phyloP scores from a whole-genome alignment of 2,888 invertebrate genomes.

The Latrodectus elegans region DNA sequence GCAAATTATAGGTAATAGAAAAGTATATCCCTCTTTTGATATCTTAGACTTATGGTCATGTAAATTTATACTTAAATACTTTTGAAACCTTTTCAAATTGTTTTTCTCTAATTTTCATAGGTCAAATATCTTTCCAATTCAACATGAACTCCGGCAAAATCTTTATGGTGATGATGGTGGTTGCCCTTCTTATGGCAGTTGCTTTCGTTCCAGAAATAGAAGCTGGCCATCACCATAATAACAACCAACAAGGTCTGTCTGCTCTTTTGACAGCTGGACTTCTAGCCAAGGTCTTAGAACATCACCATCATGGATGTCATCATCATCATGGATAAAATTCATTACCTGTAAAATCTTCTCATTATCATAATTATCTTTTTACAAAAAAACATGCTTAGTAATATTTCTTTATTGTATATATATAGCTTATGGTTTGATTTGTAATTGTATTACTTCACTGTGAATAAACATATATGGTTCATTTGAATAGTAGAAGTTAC shows the following conservation, averaged over 20 bases:
- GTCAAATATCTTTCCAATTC: not conserved
- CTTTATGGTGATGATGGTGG: constrained; percentile 20
- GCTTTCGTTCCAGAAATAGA: constrained; percentile 46
- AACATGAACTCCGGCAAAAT: constrained; percentile 46
- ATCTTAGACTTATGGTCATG: too few relatives aligned
- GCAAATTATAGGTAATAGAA: too few relatives aligned
- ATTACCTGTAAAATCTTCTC: not conserved
- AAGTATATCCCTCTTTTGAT: too few relatives aligned
- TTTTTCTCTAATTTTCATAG: too few relatives aligned
- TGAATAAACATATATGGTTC: constrained; percentile 28
- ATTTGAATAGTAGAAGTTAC: not conserved
- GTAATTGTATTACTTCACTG: not conserved
- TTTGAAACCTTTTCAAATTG: too few relatives aligned
- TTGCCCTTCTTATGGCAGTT: constrained; percentile 25
- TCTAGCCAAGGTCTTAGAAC: constrained; percentile 51
- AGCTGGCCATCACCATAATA: constrained; percentile 14
- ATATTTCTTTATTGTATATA: not conserved
- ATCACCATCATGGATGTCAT: constrained; percentile 56
- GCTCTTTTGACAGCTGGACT: constrained; percentile 58
- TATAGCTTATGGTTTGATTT: not conserved
- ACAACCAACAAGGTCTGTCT: constrained; percentile 9
- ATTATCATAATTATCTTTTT: not conserved
- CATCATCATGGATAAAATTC: constrained; percentile 51
- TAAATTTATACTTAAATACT: too few relatives aligned
- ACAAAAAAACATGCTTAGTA: not conserved